Conservation (phyloP, 2,113 vertebrate species). For the Bos indicus region DNA sequence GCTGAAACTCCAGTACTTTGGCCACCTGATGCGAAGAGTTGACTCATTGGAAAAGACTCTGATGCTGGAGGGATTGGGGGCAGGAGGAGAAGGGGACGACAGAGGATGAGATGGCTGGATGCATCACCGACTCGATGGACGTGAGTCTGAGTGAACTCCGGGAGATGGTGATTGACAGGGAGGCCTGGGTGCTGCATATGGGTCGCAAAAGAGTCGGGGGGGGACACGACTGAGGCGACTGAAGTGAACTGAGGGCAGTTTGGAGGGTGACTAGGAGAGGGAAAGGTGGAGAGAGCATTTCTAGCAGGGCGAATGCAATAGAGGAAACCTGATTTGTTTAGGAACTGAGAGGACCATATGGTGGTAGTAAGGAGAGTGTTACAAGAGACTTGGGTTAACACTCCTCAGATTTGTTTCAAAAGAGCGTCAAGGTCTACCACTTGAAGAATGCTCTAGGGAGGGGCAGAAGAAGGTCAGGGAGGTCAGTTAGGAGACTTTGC, state of each 20-base stretch:
- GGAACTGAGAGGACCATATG: not conserved
- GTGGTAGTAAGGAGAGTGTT: not conserved
- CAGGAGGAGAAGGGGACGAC: no score
- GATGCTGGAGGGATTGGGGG: no score
- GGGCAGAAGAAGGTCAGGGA: not conserved
- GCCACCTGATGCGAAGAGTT: no score
- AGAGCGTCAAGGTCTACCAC: not conserved
- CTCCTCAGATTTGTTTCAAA: not conserved
- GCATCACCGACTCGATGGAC: no score
- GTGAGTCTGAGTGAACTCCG: no score
- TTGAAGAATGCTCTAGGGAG: not conserved
- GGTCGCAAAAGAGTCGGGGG: no score
- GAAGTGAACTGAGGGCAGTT: not conserved
- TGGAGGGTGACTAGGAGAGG: not conserved
- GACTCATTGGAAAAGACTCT: no score
- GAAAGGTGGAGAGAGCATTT: not conserved
- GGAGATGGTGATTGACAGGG: no score
- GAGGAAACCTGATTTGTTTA: not conserved
- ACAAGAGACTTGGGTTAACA: not conserved
- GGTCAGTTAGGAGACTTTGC: not conserved
- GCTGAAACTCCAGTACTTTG: no score
- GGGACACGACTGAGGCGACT: no score
- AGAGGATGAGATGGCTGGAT: no score
- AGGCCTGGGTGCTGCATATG: no score
- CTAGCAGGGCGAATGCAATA: not conserved